Conservation (phyloP, 2,113 vertebrate species). For the Nicator chloris region DNA sequence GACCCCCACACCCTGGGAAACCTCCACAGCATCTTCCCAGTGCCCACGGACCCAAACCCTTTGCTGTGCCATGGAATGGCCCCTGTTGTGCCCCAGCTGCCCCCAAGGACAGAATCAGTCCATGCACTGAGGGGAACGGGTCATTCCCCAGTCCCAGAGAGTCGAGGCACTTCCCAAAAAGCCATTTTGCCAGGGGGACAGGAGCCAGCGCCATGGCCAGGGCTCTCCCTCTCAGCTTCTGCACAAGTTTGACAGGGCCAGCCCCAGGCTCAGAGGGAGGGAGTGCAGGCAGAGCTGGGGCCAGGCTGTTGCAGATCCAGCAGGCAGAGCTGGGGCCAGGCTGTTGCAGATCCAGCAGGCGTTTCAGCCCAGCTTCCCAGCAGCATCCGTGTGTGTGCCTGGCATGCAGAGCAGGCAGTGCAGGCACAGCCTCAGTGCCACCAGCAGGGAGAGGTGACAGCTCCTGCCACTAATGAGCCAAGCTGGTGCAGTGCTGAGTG, state of each 20-base stretch:
- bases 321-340: not conserved
- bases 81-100: not conserved
- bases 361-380: not conserved
- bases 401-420: not conserved
- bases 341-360: not conserved
- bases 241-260: not conserved
- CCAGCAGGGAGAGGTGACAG: not conserved
- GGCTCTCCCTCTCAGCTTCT: not conserved
- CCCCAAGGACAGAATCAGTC: not conserved
- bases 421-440: not conserved
- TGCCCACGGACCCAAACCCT: not conserved
- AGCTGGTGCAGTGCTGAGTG: not conserved
- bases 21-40: not conserved
- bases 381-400: not conserved
- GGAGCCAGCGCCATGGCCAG: not conserved
- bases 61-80: not conserved
- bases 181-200: not conserved
- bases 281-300: not conserved
- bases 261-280: not conserved
- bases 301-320: not conserved
- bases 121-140: not conserved
- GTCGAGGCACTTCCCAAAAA: not conserved
- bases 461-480: not conserved
- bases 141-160: not conserved
- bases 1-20: rapidly evolving